Percentiles rank a stretch among this genome's conserved stretches.
Evolutionary conservation across 1,140 invertebrate genomes (phyloP).

Genomic region (Orussus abietinus): DNA sequence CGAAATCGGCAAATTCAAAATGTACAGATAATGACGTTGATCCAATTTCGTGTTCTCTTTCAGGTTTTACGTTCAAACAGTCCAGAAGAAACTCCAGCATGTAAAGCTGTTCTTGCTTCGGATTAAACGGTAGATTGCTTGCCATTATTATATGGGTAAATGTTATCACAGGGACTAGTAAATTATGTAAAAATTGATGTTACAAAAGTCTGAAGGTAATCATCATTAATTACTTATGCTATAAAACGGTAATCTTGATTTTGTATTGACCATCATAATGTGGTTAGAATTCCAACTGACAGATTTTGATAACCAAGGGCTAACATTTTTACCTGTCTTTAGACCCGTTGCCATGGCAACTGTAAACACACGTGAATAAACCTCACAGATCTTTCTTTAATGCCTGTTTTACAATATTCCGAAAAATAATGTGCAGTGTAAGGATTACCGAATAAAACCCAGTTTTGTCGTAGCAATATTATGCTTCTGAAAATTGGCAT

Average conservation of each 20-base stretch:
- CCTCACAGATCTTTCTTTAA: constrained; percentile 2
- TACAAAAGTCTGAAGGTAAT: too few relatives aligned
- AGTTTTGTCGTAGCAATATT: constrained; percentile 1
- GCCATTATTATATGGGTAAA: not conserved
- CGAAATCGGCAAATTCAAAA: constrained; percentile 22
- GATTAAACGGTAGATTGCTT: not conserved
- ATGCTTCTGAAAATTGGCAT: constrained; percentile 4
- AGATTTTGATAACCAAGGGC: too few relatives aligned
- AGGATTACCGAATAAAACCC: too few relatives aligned
- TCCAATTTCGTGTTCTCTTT: constrained; percentile 10
- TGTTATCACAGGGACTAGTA: not conserved
- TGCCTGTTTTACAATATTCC: constrained; percentile 5
- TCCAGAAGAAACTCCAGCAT: constrained; percentile 21
- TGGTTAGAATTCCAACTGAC: not conserved
- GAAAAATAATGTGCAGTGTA: too few relatives aligned
- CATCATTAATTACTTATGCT: constrained; percentile 7
- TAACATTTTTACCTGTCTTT: too few relatives aligned
- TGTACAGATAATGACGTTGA: constrained; percentile 12
- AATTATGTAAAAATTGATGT: constrained; percentile 6
- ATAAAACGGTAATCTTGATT: not conserved
- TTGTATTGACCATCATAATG: not conserved
- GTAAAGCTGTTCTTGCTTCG: constrained; percentile 20
- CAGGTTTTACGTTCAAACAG: constrained; percentile 10
- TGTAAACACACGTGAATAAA: too few relatives aligned
- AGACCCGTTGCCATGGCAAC: too few relatives aligned